Evolutionary conservation across 2,113 vertebrate species (phyloP).

Genomic region (Boulengeromyrus knoepffleri): DNA sequence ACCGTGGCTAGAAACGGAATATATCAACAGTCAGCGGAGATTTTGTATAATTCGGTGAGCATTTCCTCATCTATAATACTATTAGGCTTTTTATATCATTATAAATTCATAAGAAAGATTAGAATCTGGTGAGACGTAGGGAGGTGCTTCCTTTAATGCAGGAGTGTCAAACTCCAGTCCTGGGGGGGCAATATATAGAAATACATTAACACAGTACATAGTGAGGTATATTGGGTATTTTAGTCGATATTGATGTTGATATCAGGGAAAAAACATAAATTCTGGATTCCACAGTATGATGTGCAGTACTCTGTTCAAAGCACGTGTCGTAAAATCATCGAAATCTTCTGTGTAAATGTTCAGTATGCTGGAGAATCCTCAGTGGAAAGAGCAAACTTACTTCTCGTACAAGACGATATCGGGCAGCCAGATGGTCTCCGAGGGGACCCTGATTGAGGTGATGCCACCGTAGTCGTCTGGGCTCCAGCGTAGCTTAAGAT

Average conservation of each 20-base stretch:
- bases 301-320: not conserved
- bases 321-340: not conserved
- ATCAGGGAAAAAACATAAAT: not conserved
- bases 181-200: not conserved
- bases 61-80: not conserved
- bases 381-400: conserved; percentile 52
- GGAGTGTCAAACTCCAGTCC: too few species aligned
- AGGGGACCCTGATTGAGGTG: conserved; percentile 81
- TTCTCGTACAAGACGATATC: conserved; percentile 96
- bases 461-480: conserved; percentile 88
- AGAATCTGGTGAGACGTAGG: not conserved
- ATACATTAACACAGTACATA: not conserved
- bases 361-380: not conserved
- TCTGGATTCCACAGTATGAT: not conserved
- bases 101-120: not conserved
- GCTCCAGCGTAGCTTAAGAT: conserved; percentile 86
- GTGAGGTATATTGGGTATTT: not conserved
- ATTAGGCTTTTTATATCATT: not conserved
- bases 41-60: not conserved
- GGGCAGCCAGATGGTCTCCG: conserved; percentile 89
- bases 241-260: not conserved
- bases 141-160: not conserved
- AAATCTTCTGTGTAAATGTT: not conserved
- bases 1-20: not conserved
- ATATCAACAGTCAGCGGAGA: not conserved